phyloP scores from a whole-genome alignment of 2,888 invertebrate genomes.

The Coleophora deauratella region DNA sequence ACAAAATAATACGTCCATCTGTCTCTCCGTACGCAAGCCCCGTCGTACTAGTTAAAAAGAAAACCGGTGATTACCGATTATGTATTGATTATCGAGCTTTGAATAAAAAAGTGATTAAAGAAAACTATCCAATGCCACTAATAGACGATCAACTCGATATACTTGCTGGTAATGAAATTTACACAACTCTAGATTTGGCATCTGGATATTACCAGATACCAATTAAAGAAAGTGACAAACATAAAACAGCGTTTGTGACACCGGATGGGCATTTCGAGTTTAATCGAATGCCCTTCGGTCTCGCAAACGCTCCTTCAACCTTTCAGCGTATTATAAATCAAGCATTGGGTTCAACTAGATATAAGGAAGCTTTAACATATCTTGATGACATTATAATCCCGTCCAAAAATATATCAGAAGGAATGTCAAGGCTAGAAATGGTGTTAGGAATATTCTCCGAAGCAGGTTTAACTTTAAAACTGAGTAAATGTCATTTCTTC shows the following conservation, averaged over 20 bases:
- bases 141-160: conserved; percentile 5
- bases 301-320: conserved; percentile 1
- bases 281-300: conserved; percentile 2
- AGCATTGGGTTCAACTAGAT: background rate
- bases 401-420: background rate
- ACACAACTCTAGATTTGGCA: conserved; percentile 15
- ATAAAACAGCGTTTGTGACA: no score
- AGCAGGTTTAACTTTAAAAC: conserved; percentile 3
- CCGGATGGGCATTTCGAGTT: conserved; percentile 7
- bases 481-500: conserved; percentile 1
- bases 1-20: conserved; percentile 8
- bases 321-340: conserved; percentile 3
- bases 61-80: conserved; percentile 15
- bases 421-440: background rate
- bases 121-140: conserved; percentile 16
- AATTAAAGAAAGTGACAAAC: no score
- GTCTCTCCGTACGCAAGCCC: conserved; percentile 24
- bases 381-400: conserved; percentile 6
- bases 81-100: conserved; percentile 19
- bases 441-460: background rate
- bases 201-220: conserved; percentile 19
- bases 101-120: conserved; percentile 13
- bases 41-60: conserved; percentile 21
- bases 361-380: conserved; percentile 1
- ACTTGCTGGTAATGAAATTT: conserved; percentile 7